Conservation (phyloP, 2,888 invertebrate species). For the Hoplodrina blanda region DNA sequence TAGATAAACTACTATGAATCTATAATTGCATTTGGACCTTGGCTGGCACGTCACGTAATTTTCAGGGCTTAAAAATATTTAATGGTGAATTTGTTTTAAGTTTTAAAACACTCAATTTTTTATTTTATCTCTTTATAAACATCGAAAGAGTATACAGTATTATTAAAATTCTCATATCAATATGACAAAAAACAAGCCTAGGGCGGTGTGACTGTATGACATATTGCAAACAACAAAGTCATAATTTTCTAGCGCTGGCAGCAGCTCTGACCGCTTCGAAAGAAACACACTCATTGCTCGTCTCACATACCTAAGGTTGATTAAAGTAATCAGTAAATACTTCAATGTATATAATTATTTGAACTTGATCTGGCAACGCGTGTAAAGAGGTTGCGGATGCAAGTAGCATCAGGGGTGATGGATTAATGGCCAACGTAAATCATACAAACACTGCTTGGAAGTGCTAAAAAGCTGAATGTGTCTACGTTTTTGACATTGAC, state of each 20-base stretch:
- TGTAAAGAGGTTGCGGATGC: constrained; percentile 15
- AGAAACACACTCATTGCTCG: constrained; percentile 33
- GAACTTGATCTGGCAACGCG: constrained; percentile 17
- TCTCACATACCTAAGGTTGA: constrained; percentile 5
- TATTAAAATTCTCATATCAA: constrained; percentile 2
- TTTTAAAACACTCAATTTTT: constrained; percentile 4
- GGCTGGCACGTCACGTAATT: background rate
- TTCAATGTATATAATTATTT: constrained; percentile 19
- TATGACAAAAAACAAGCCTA: constrained; percentile 39
- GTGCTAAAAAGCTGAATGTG: constrained; percentile 38
- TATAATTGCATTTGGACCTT: constrained; percentile 25
- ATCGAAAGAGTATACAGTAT: constrained; percentile 20
- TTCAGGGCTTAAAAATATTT: constrained; percentile 8
- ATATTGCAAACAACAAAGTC: constrained; percentile 42
- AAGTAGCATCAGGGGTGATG: constrained; percentile 18
- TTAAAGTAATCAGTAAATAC: constrained; percentile 13
- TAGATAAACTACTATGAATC: constrained; percentile 12
- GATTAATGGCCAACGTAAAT: constrained; percentile 32
- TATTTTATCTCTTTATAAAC: constrained; percentile 11
- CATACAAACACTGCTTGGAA: constrained; percentile 19
- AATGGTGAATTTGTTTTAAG: background rate
- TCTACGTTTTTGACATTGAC: constrained; percentile 40
- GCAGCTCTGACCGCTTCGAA: constrained; percentile 2
- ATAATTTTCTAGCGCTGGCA: constrained; percentile 37
- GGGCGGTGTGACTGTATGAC: constrained; percentile 30